Evolutionary conservation across 2,888 invertebrate species (phyloP), one percentile per base, ranked within the genome.

Genomic region (Troglohyphantes excavatus): DNA sequence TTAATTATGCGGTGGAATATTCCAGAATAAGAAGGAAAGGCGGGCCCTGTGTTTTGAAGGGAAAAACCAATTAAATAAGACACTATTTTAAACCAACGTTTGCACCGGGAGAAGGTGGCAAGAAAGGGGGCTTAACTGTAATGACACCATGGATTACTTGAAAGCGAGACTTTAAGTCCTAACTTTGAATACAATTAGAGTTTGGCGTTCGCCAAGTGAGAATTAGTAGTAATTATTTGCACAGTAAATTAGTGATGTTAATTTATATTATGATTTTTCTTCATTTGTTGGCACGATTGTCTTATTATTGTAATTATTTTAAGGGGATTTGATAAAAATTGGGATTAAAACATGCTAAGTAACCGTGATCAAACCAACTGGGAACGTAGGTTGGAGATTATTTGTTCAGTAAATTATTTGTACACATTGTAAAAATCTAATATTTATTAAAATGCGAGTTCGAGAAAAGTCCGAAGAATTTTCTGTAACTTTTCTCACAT

Each of bases 171-270:
- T 61, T 29, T 65, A 81, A 70, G 70, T 59, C 70, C 68, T 82
- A 72, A 82, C 70, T 61, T 82, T 61, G 82, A 82, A 82, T 27
- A 68, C 72, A 82, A 70, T 61, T 82, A 82, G 39, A 19, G 23
- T 67, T 26, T 53, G 27, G 46, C 29, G 19, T 68, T 33, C 61
- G 19, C 3, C 39, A 33, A 23, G 39, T 72, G 33, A 61, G 27
- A 53, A 59, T 61, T 59, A 82, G 61, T 82, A 82, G 61, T 72
- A 82, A 82, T 61, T 82, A 82, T 82, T 82, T 61, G 39, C 11
- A 43, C 72, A 29, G 33, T 61, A 72, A 82, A 82, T 70, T 70
- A 82, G 26, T 9, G 39, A 59, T 61, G 26, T 43, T 82, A 6
- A 53, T 53, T 53, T n/a, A 53, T 1, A n/a, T 17, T 53, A 53